Percentiles rank a stretch among this genome's conserved stretches.
Evolutionary conservation across 2,888 invertebrate genomes (phyloP).

Genomic region (Phengaris alcon): DNA sequence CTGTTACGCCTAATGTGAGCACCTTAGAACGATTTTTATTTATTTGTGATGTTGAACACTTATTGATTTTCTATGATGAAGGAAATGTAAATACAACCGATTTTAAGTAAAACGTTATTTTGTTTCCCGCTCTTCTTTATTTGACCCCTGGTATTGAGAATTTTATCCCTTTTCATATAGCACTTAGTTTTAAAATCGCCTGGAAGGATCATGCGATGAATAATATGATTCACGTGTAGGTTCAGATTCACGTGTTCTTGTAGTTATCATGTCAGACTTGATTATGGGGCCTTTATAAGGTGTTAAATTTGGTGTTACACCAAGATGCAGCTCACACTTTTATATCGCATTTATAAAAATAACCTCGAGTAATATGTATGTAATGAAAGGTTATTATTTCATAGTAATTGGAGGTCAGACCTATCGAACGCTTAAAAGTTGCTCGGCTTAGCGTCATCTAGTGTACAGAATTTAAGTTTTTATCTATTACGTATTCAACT

Average conservation of each 20-base stretch:
- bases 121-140: conserved; percentile 75
- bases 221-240: neutral
- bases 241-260: neutral
- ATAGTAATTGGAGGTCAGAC: neutral
- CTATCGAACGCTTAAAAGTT: neutral
- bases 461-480: neutral
- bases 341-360: conserved; percentile 6
- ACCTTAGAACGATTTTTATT: conserved; percentile 79
- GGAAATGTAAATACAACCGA: conserved; percentile 80
- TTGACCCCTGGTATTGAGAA: conserved; percentile 49
- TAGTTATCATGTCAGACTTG: conserved; percentile 7
- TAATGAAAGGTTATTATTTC: neutral
- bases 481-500: neutral
- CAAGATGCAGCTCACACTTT: neutral
- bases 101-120: conserved; percentile 79
- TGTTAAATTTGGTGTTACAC: neutral
- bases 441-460: neutral
- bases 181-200: conserved; percentile 1
- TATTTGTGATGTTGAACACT: conserved; percentile 79
- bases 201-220: neutral
- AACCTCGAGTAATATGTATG: conserved; percentile 5
- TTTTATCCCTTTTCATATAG: conserved; percentile 12
- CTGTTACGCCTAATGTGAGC: conserved; percentile 73
- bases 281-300: conserved; percentile 20
- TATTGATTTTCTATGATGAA: conserved; percentile 78